Evolutionary conservation across 2,113 vertebrate species (phyloP).

Genomic region (Phalacrocorax brasilianus): DNA sequence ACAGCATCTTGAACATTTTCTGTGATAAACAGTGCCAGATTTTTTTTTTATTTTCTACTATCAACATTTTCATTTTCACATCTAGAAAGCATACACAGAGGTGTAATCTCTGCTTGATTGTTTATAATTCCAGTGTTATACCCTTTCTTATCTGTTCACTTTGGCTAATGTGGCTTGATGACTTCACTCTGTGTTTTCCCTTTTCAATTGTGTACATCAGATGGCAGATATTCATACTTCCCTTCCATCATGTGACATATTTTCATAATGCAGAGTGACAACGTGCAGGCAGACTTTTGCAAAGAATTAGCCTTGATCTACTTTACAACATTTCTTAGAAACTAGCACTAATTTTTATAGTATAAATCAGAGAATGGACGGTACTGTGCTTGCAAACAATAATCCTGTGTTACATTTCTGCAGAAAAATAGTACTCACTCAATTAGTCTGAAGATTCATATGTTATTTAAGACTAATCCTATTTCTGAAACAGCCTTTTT

Average conservation of each 20-base stretch:
- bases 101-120: background rate
- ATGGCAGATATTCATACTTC: slow-evolving; percentile 38
- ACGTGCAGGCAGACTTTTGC: background rate
- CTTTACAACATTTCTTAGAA: background rate
- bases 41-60: background rate
- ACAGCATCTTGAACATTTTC: background rate
- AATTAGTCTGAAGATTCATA: background rate
- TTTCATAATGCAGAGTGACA: background rate
- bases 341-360: background rate
- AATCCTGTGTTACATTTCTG: background rate
- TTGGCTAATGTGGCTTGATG: slow-evolving; percentile 50
- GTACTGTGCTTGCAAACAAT: background rate
- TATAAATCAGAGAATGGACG: background rate
- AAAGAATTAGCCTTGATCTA: background rate
- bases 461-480: background rate
- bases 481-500: background rate
- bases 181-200: slow-evolving; percentile 44
- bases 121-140: slow-evolving; percentile 18
- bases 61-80: background rate
- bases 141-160: slow-evolving; percentile 37
- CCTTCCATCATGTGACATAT: background rate
- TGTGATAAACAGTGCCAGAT: background rate
- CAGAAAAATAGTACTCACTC: background rate
- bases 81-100: background rate
- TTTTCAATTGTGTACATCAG: slow-evolving; percentile 22